Evolutionary conservation across 2,888 invertebrate species (phyloP).

Genomic region (Caprella mutica): DNA sequence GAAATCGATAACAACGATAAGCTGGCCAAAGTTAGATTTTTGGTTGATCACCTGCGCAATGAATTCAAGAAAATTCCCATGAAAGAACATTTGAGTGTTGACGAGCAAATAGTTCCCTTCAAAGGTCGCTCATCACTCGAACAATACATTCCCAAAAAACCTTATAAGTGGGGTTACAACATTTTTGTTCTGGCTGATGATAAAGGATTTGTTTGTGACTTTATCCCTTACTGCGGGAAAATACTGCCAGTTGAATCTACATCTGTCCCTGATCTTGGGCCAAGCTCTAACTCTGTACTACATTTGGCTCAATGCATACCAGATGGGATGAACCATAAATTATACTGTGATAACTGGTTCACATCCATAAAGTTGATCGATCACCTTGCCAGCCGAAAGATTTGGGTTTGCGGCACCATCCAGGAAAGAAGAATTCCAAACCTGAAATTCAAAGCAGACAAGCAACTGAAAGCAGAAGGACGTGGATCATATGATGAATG

Average conservation of each 20-base stretch:
- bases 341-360: constrained; percentile 11
- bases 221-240: constrained; percentile 11
- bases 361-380: constrained; percentile 4
- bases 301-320: constrained; percentile 11
- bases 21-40: constrained; percentile 5
- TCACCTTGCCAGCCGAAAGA: constrained; percentile 9
- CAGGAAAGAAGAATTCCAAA: constrained; percentile 3
- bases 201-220: constrained; percentile 1
- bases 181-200: constrained; percentile 12
- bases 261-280: constrained; percentile 7
- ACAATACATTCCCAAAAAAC: constrained; percentile 13
- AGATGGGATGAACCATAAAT: constrained; percentile 11
- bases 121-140: constrained; percentile 11
- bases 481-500: constrained; percentile 13
- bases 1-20: too few relatives aligned
- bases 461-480: constrained; percentile 6
- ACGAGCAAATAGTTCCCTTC: constrained; percentile 17
- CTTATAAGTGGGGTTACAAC: constrained; percentile 7
- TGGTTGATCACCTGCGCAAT: constrained; percentile 7
- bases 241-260: neutral
- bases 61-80: constrained; percentile 9
- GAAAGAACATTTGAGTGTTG: too few relatives aligned
- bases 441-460: constrained; percentile 14
- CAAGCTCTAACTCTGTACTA: constrained; percentile 11
- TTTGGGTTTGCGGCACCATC: constrained; percentile 6